Evolutionary conservation across 2,113 vertebrate species (phyloP), one percentile per base, ranked within the genome.

Genomic region (Xiphias gladius): DNA sequence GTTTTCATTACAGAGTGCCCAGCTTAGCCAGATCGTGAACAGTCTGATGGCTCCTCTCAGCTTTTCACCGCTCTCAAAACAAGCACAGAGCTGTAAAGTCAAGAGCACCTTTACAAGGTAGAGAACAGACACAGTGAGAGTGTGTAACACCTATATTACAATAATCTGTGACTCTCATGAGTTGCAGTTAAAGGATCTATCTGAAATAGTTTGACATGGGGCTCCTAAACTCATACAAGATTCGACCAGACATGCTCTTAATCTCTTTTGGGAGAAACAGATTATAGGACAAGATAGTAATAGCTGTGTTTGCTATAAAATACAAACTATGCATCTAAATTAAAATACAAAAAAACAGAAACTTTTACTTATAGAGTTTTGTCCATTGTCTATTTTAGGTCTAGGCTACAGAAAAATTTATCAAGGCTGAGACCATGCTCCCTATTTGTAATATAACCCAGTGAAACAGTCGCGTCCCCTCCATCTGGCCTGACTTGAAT

Each of bases 21-120:
- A 98, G 88, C 90, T 99, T 84, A 97, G 95, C 87, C 96, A 97
- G 93, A 97, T 99, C 73, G 97, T 99, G 83, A 97, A 95, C 93
- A 98, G 96, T 88, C 93, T 99, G 81, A 96, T 98, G 91, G 85
- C 95, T 67, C 97, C 97, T 14, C 95, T 97, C 82, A 95, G 82
- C 91, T 93, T 96, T 50, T 96, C 96, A 39, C 96, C 96, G 22
- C 89, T 94, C 28, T 95, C 95, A 62, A 97, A 97, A 92, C 85
- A 94, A 24, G 57, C 93, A 6, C 90, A 93, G 66, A 88, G 67
- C 74, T 95, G 94, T 88, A 95, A 87, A 66, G 93, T 89, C 82
- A 96, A 95, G 89, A 94, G 93, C 78, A 86, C 92, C 85, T 92
- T 94, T 68, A 90, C 85, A 85, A 96, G 97, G 98, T 99, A 91